Percentiles rank a stretch among this genome's conserved stretches.
These are phyloP conservation scores for Panzeria rudis DNA, from an alignment of 2,888 invertebrate species.

Conservation along the genomic window DNA sequence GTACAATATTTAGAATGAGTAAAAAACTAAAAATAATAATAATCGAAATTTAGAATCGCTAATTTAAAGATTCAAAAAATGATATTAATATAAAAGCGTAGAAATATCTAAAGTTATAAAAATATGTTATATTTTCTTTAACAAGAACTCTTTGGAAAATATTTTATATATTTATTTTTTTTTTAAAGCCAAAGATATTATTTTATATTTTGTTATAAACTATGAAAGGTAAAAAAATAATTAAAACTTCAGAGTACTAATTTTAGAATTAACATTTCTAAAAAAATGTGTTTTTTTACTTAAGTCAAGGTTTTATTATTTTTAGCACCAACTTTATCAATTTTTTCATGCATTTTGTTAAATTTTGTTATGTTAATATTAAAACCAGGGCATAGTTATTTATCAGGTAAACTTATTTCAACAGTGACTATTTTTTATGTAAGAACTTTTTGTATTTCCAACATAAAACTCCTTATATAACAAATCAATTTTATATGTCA, in stretches of 20 bases:
- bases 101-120: slow-evolving; percentile 70
- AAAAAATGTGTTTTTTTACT: no score
- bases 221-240: neutral
- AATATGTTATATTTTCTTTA: neutral
- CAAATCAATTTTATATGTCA: no score
- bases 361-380: no score
- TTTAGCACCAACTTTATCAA: neutral
- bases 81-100: slow-evolving; percentile 66
- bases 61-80: slow-evolving; percentile 50
- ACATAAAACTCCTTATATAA: no score
- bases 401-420: no score
- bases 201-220: neutral
- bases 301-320: neutral
- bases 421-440: no score
- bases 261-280: neutral
- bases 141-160: slow-evolving; percentile 14
- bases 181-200: slow-evolving; percentile 38
- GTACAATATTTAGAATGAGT: slow-evolving; percentile 57
- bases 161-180: neutral
- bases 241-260: neutral
- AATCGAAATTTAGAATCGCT: slow-evolving; percentile 63
- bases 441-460: no score
- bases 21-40: slow-evolving; percentile 26
- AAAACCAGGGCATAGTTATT: no score
- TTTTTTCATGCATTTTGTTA: neutral